Conservation (phyloP, 2,797 vertebrate genomes). For the Crypturellus tataupa region DNA sequence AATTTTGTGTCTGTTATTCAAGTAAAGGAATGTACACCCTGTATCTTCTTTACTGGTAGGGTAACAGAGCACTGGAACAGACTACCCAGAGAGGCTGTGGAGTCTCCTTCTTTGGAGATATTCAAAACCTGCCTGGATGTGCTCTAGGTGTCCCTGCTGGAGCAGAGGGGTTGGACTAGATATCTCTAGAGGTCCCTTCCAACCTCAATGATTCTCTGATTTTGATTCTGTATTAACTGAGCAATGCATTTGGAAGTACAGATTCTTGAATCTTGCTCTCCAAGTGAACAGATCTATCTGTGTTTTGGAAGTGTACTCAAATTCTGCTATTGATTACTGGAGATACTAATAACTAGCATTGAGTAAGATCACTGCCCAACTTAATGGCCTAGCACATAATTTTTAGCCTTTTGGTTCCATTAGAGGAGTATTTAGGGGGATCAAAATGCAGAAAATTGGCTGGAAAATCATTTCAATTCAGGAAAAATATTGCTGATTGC, state of each 20-base stretch:
- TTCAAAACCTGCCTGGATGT: too few relatives aligned
- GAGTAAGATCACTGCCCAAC: neutral
- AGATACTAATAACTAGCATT: neutral
- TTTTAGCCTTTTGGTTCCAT: neutral
- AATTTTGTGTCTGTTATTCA: constrained; percentile 23
- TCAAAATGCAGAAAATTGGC: neutral
- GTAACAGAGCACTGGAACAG: too few relatives aligned
- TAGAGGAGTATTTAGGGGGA: neutral
- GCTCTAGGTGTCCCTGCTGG: too few relatives aligned
- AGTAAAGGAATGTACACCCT: constrained; percentile 4
- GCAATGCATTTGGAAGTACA: accelerated
- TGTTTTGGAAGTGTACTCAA: neutral
- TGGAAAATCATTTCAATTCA: neutral
- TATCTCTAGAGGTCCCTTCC: too few relatives aligned
- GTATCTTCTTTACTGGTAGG: too few relatives aligned
- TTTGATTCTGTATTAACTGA: neutral
- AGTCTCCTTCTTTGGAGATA: too few relatives aligned
- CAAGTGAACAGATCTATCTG: neutral
- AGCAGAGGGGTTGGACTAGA: too few relatives aligned
- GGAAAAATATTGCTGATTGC: neutral
- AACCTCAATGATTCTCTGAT: too few relatives aligned
- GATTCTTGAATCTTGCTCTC: neutral
- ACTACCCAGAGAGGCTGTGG: too few relatives aligned
- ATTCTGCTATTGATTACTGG: neutral
- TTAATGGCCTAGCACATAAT: neutral